Base-by-base conservation (phyloP, 2,888 invertebrate species). In the Harmothoe impar region DNA sequence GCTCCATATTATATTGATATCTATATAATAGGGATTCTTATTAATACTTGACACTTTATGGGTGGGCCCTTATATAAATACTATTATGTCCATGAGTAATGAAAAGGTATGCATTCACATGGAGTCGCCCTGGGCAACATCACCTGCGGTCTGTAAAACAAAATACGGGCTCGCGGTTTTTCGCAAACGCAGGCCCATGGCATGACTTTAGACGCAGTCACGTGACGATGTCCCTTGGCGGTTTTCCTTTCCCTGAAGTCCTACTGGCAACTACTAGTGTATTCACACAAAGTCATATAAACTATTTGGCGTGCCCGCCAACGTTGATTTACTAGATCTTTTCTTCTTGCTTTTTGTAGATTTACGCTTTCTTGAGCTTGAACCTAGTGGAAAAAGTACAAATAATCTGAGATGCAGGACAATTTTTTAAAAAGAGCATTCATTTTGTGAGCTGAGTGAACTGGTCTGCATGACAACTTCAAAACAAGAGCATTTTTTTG, bases 281-380 rank as follows among this genome's bases (percentile, higher is more conserved):
- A 29, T 20, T 92, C 92, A 92, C 68, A 90, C 92, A 91, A 93
- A 93, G 29, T 93, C 93, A 91, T 92, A 93, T 90, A 93, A 77
- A 51, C 89, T 92, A 90, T 84, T 90, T 1, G 90, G 90, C 86
- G 90, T 90, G 23, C 90, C 86, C 5, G 90, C 52, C 7, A 54
- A 52, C 0, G 85, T 43, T 23, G 81, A 17, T 62, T 56, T 68
- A 86, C 52, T 62, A n/a, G 85, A 56, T 29, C 84, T 85, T 33
- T 90, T 90, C 90, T 90, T 90, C 52, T 54, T 54, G n/a, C 85
- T 33, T 72, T 86, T 90, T 12, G 85, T 29, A 29, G 85, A 43
- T 85, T 90, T 90, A 20, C 77, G 52, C 72, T 90, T 90, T 86
- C 72, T 15, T 56, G 90, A 90, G 43, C 90, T 86, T 23, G 90